Evolutionary conservation across 2,888 invertebrate genomes (phyloP).

Genomic region (Melinaea marsaeus): DNA sequence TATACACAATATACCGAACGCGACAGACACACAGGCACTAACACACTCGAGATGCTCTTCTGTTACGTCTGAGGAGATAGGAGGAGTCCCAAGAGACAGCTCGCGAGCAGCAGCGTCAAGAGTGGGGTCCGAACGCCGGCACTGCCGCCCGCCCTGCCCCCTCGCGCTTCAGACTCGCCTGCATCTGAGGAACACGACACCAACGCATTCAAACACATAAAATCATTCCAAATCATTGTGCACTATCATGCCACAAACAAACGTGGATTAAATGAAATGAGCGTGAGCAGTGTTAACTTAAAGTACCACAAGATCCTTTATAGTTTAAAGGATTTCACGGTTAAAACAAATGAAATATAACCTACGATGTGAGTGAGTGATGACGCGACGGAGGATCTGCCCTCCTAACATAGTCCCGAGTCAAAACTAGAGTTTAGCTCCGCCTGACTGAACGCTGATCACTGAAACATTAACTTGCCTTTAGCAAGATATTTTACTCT

Average conservation of each 20-base stretch:
- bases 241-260: slow-evolving; percentile 21
- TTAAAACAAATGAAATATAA: slow-evolving; percentile 61
- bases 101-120: slow-evolving; percentile 25
- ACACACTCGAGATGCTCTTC: slow-evolving; percentile 68
- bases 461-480: slow-evolving; percentile 73
- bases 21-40: slow-evolving; percentile 59
- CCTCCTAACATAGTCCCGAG: slow-evolving; percentile 62
- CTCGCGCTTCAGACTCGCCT: slow-evolving; percentile 31
- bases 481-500: slow-evolving; percentile 52
- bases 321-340: slow-evolving; percentile 36
- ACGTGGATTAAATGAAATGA: slow-evolving; percentile 19
- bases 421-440: slow-evolving; percentile 71
- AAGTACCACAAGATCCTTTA: slow-evolving; percentile 17
- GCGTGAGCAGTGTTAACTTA: slow-evolving; percentile 20
- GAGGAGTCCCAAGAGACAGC: slow-evolving; percentile 35
- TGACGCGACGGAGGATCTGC: slow-evolving; percentile 68
- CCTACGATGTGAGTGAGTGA: slow-evolving; percentile 70
- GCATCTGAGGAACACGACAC: slow-evolving; percentile 34
- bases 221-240: slow-evolving; percentile 8
- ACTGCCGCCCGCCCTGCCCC: slow-evolving; percentile 42
- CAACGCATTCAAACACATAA: slow-evolving; percentile 12
- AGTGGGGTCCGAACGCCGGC: slow-evolving; percentile 28
- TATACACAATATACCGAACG: slow-evolving; percentile 69
- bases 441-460: slow-evolving; percentile 70
- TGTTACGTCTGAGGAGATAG: slow-evolving; percentile 36